Evolutionary conservation across 2,113 vertebrate genomes (phyloP).

Genomic region (Daubentonia madagascariensis): DNA sequence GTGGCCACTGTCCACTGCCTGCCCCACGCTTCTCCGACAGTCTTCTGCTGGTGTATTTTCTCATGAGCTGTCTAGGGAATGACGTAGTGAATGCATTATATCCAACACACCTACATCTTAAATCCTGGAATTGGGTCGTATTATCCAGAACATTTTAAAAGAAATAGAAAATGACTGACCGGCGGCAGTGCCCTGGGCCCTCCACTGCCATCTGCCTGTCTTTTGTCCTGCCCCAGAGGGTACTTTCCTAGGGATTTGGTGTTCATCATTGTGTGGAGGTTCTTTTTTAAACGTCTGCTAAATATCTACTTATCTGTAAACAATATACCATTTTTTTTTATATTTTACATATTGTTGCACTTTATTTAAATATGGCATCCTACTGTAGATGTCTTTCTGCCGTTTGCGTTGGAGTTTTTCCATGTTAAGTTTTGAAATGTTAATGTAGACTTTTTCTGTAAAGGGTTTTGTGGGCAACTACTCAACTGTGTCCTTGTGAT

Average conservation of each 20-base stretch:
- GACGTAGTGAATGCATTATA: rapidly evolving
- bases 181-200: rapidly evolving
- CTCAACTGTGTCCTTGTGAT: background rate
- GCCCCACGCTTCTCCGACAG: rapidly evolving
- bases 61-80: background rate
- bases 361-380: rapidly evolving
- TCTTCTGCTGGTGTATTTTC: background rate
- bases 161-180: background rate
- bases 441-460: background rate
- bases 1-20: rapidly evolving
- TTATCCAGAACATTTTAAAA: background rate
- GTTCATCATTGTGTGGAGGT: rapidly evolving
- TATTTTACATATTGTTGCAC: rapidly evolving
- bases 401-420: background rate
- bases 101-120: rapidly evolving
- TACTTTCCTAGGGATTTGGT: background rate
- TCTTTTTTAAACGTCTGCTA: background rate
- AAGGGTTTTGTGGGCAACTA: background rate
- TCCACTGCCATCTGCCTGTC: rapidly evolving
- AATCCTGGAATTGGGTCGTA: rapidly evolving
- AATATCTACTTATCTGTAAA: rapidly evolving
- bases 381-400: background rate
- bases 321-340: rapidly evolving
- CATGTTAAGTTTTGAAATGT: background rate
- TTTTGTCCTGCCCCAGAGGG: background rate